Evolutionary conservation across 37 sponge, comb jelly and placozoan species (phyloP).

Genomic region (Beroe forskalii): DNA sequence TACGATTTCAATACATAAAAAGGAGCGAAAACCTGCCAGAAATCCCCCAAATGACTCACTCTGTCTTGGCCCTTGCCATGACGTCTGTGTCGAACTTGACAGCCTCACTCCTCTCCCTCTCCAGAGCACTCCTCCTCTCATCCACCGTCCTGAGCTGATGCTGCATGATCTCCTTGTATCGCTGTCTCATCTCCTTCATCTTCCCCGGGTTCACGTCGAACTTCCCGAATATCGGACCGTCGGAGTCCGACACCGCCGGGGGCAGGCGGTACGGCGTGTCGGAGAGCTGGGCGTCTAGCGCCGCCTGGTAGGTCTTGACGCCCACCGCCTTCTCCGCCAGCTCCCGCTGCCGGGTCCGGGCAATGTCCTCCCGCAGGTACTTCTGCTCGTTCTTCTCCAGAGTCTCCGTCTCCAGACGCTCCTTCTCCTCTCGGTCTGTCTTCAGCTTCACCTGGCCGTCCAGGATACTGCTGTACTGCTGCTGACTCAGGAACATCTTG

Average conservation of each 20-base stretch:
- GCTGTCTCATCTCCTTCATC: constrained; percentile 37
- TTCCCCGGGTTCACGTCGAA: not conserved
- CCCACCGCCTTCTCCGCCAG: not conserved
- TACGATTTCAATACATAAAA: no score
- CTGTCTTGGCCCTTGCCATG: constrained; percentile 19
- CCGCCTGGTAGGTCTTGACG: constrained; percentile 4
- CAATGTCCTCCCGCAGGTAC: not conserved
- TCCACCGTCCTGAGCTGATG: constrained; percentile 59
- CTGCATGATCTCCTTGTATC: constrained; percentile 46
- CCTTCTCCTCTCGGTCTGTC: not conserved
- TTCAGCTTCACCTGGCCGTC: constrained; percentile 73
- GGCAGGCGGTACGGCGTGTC: constrained; percentile 45
- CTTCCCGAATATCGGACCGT: constrained; percentile 40
- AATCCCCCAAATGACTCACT: constrained; percentile 33
- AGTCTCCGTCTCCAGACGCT: constrained; percentile 66
- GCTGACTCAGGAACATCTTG: constrained; percentile 61
- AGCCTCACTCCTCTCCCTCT: constrained; percentile 69
- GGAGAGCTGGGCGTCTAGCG: not conserved
- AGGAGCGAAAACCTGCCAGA: no score
- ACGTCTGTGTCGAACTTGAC: not conserved
- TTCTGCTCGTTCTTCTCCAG: constrained; percentile 69
- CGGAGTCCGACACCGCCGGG: constrained; percentile 6
- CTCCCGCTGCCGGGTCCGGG: not conserved
- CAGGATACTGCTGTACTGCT: constrained; percentile 72
- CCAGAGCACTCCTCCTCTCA: constrained; percentile 65